Percentiles rank a stretch among this genome's conserved stretches.
Evolutionary conservation across 2,888 invertebrate genomes (phyloP).

Genomic region (Drosophila picticornis): DNA sequence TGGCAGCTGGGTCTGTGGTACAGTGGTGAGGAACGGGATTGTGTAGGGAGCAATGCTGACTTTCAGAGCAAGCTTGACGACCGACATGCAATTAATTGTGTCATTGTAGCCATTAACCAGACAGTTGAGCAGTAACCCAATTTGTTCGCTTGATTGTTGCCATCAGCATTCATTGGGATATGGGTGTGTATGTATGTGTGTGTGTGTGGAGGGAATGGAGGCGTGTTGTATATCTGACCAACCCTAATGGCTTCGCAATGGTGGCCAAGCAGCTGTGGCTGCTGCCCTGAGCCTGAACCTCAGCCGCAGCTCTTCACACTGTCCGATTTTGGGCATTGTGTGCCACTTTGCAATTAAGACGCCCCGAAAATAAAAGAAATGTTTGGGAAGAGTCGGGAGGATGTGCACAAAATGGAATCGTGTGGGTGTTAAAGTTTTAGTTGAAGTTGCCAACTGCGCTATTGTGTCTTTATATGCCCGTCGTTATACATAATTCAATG

Average conservation of each 20-base stretch:
- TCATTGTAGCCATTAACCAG: slow-evolving; percentile 80
- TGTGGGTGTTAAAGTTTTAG: slow-evolving; percentile 44
- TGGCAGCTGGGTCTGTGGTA: slow-evolving; percentile 27
- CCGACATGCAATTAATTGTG: slow-evolving; percentile 77
- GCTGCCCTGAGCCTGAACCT: slow-evolving; percentile 22
- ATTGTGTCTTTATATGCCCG: slow-evolving; percentile 71
- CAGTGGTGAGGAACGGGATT: not conserved
- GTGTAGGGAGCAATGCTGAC: not conserved
- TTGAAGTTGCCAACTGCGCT: slow-evolving; percentile 32
- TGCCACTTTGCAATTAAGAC: slow-evolving; percentile 78
- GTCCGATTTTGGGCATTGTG: slow-evolving; percentile 53
- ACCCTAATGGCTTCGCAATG: slow-evolving; percentile 65
- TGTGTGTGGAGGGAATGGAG: not conserved
- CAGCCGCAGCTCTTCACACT: slow-evolving; percentile 22
- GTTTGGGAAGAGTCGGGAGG: not conserved
- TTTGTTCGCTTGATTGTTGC: slow-evolving; percentile 76
- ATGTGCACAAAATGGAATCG: slow-evolving; percentile 9
- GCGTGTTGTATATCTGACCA: slow-evolving; percentile 58
- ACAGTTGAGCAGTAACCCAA: slow-evolving; percentile 81
- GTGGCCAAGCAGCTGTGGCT: slow-evolving; percentile 47
- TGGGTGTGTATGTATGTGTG: not conserved
- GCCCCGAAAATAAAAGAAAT: slow-evolving; percentile 60
- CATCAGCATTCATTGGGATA: slow-evolving; percentile 1
- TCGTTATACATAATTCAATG: slow-evolving; percentile 71
- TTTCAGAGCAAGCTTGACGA: slow-evolving; percentile 51